A percentile compares a stretch with the other conserved stretches of the same genome.
Evolutionary conservation across 2,113 vertebrate species (phyloP).

Genomic region (Ceyx cyanopectus): DNA sequence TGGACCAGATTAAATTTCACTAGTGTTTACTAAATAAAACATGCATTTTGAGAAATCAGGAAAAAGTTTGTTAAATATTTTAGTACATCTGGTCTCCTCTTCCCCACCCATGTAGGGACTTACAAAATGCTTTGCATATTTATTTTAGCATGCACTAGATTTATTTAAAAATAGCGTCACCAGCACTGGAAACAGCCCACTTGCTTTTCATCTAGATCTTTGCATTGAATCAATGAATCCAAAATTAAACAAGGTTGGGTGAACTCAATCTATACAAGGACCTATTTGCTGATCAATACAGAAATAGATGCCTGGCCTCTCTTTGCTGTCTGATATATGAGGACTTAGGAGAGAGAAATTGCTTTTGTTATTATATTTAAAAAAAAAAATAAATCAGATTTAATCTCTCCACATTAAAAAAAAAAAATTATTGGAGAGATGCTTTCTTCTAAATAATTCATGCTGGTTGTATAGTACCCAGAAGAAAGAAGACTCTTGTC

Average conservation of each 20-base stretch:
- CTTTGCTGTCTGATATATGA: conserved; percentile 7
- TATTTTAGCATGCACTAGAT: conserved; percentile 66
- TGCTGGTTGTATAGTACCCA: conserved; percentile 53
- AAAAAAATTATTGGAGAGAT: conserved; percentile 18
- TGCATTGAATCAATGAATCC: conserved; percentile 68
- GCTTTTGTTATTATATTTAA: conserved; percentile 29
- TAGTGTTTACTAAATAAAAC: conserved; percentile 35
- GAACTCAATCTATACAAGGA: conserved; percentile 39
- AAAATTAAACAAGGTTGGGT: conserved; percentile 69
- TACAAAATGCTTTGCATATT: conserved; percentile 71
- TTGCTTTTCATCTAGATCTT: conserved; percentile 67
- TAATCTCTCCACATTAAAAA: conserved; percentile 13
- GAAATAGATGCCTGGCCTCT: not conserved
- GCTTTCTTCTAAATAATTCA: conserved; percentile 66
- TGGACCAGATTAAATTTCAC: not conserved
- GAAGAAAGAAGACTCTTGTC: conserved; percentile 1
- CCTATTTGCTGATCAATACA: conserved; percentile 42
- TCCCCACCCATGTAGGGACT: not conserved
- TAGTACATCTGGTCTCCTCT: conserved; percentile 52
- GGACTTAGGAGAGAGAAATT: not conserved
- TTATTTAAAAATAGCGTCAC: conserved; percentile 70
- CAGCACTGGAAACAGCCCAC: conserved; percentile 56
- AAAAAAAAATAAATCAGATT: not conserved
- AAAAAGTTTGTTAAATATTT: conserved; percentile 75
- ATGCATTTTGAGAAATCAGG: not conserved